Evolutionary conservation across 2,888 invertebrate genomes (phyloP).

Genomic region (Sphaerolaimus hirsutus): DNA sequence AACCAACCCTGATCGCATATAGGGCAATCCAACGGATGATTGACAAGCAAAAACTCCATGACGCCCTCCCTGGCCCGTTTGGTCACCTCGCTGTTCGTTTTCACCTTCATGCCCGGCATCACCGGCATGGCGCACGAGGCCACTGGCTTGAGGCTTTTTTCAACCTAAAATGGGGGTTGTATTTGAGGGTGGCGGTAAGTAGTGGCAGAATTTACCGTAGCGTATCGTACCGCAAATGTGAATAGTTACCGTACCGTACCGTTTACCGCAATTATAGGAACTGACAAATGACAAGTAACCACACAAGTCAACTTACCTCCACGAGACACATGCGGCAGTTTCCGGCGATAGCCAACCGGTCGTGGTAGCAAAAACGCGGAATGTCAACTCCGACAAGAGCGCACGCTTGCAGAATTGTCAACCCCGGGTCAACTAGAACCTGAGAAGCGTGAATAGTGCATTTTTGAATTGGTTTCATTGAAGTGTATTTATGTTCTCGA

Average conservation of each 20-base stretch:
- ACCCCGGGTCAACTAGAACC: slow-evolving; percentile 76
- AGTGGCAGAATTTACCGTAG: not conserved
- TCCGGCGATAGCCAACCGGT: slow-evolving; percentile 85
- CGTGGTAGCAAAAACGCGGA: slow-evolving; percentile 95
- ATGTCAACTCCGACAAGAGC: slow-evolving; percentile 86
- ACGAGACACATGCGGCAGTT: slow-evolving; percentile 99
- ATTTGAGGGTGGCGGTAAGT: too few relatives aligned
- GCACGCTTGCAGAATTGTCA: slow-evolving; percentile 85
- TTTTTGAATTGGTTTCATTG: too few relatives aligned
- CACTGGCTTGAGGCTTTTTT: too few relatives aligned
- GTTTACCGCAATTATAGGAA: not conserved
- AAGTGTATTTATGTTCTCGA: too few relatives aligned
- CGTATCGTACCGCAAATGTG: too few relatives aligned
- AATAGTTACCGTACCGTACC: too few relatives aligned
- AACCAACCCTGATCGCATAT: slow-evolving; percentile 65
- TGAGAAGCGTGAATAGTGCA: too few relatives aligned
- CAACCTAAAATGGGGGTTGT: too few relatives aligned
- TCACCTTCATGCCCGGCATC: slow-evolving; percentile 86
- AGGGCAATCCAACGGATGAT: slow-evolving; percentile 95
- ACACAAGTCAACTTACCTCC: slow-evolving; percentile 40
- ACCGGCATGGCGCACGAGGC: slow-evolving; percentile 99
- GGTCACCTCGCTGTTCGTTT: slow-evolving; percentile 84
- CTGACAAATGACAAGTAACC: not conserved
- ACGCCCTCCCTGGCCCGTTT: slow-evolving; percentile 39
- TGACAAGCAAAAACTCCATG: slow-evolving; percentile 93